Evolutionary conservation across 2,888 invertebrate species (phyloP).

Genomic region (Blera fallax): DNA sequence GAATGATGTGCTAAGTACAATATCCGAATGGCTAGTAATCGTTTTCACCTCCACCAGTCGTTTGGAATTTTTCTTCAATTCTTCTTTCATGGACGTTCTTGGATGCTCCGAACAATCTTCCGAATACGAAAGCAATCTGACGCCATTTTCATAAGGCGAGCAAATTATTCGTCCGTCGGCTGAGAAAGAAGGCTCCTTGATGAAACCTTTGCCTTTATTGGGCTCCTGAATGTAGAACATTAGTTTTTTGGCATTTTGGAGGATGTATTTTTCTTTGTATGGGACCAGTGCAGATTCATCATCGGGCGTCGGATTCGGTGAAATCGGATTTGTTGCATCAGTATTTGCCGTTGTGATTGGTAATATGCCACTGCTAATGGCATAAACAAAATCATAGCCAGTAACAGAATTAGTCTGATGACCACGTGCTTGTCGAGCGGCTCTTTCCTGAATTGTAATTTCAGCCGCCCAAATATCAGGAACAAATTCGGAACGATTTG

Average conservation of each 20-base stretch:
- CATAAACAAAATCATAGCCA: constrained; percentile 81
- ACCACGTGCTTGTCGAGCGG: constrained; percentile 78
- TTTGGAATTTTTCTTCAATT: constrained; percentile 75
- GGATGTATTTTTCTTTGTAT: constrained; percentile 74
- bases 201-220: constrained; percentile 94
- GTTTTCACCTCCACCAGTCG: constrained; percentile 86
- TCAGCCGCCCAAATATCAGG: constrained; percentile 82
- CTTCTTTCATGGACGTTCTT: constrained; percentile 54
- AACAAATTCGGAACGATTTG: constrained; percentile 75
- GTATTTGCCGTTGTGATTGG: constrained; percentile 68
- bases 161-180: constrained; percentile 94
- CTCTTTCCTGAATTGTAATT: constrained; percentile 80
- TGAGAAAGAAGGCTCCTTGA: constrained; percentile 96
- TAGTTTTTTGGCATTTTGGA: constrained; percentile 87
- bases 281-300: background rate
- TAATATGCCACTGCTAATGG: constrained; percentile 81
- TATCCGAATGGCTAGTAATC: constrained; percentile 88
- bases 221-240: constrained; percentile 93
- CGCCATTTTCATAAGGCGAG: constrained; percentile 93
- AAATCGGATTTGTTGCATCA: background rate
- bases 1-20: constrained; percentile 94
- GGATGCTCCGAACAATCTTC: constrained; percentile 90
- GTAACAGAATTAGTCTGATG: constrained; percentile 77
- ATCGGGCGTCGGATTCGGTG: constrained; percentile 25
- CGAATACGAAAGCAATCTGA: constrained; percentile 92